Conservation (phyloP, 2,888 invertebrate genomes). For the Himalopsyche anomala region DNA sequence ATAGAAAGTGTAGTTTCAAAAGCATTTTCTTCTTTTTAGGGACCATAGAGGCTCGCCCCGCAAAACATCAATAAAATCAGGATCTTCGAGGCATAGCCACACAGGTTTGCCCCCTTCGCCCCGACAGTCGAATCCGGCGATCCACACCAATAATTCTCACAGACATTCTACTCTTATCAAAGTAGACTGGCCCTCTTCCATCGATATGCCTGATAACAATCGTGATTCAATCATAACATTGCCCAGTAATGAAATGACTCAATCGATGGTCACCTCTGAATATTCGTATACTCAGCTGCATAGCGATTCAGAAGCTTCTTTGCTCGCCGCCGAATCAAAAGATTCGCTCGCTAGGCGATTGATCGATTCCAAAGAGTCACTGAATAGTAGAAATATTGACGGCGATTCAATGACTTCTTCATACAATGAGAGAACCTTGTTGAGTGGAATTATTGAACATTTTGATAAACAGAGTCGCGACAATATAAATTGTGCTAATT, state of each 20-base stretch:
- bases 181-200: constrained; percentile 75
- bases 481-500: constrained; percentile 11
- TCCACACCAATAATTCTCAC: constrained; percentile 48
- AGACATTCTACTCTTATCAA: constrained; percentile 75
- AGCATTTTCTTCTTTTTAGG: constrained; percentile 70
- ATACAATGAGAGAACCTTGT: constrained; percentile 70
- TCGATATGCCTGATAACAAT: constrained; percentile 1
- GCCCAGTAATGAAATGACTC: constrained; percentile 68
- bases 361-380: constrained; percentile 67
- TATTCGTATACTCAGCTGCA: constrained; percentile 73
- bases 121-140: constrained; percentile 18
- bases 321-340: constrained; percentile 58
- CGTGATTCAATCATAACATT: not conserved
- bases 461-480: constrained; percentile 1
- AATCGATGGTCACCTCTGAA: constrained; percentile 70
- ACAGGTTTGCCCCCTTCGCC: constrained; percentile 52
- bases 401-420: constrained; percentile 69
- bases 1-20: constrained; percentile 39
- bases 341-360: constrained; percentile 63
- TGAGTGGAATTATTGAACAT: constrained; percentile 69
- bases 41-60: constrained; percentile 73
- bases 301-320: constrained; percentile 71
- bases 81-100: constrained; percentile 70
- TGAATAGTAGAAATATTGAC: constrained; percentile 66
- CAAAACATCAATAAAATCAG: constrained; percentile 67